Evolutionary conservation across 37 sponge, comb jelly and placozoan species (phyloP).

Genomic region (Petrosia ficiformis): DNA sequence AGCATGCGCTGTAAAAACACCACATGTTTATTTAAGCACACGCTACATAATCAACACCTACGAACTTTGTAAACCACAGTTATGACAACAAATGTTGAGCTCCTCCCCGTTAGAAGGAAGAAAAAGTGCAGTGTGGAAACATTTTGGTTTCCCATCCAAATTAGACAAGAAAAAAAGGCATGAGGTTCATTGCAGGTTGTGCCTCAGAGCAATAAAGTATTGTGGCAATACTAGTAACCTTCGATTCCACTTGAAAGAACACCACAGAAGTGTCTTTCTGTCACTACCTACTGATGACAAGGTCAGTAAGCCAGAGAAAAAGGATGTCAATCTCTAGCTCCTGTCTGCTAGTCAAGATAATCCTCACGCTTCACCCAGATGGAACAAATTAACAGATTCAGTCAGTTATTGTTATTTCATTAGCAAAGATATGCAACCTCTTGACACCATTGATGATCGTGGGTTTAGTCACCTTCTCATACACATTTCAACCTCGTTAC

Average conservation of each 20-base stretch:
- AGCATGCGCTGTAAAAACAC: background rate
- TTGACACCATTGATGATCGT: conserved; percentile 18
- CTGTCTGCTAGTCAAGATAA: background rate
- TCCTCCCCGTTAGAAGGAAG: conserved; percentile 12
- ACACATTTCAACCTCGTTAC: conserved; percentile 23
- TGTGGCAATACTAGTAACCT: conserved; percentile 24
- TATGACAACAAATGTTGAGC: no score
- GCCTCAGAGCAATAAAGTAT: conserved; percentile 1
- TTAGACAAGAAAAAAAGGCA: no score
- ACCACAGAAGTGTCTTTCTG: conserved; percentile 6
- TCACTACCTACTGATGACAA: background rate
- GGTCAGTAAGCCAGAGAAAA: background rate
- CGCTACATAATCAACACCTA: background rate
- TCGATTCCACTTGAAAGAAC: conserved; percentile 3
- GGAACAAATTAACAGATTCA: conserved; percentile 6
- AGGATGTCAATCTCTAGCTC: background rate
- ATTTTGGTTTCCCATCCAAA: conserved; percentile 19
- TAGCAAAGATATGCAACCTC: conserved; percentile 39
- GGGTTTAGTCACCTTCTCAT: conserved; percentile 37
- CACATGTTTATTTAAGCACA: background rate
- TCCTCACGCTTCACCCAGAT: background rate
- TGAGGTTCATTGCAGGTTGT: conserved; percentile 12
- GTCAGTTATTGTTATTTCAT: conserved; percentile 33
- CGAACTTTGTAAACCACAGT: no score
- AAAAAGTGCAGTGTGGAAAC: conserved; percentile 19